Evolutionary conservation across 2,797 vertebrate genomes (phyloP).

Genomic region (Novumbra hubbsi): DNA sequence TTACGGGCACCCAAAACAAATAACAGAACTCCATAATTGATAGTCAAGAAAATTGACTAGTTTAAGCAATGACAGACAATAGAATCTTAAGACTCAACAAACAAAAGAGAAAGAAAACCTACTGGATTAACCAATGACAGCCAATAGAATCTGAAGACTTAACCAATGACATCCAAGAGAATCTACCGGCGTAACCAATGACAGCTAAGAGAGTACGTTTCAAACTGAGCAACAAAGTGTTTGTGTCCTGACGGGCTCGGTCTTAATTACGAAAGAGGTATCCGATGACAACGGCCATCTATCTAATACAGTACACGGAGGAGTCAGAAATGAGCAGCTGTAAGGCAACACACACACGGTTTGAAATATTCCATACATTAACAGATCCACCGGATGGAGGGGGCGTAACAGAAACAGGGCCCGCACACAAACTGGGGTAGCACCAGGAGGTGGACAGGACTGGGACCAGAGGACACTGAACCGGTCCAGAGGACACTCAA

Average conservation of each 20-base stretch:
- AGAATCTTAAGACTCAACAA: not conserved
- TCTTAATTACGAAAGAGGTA: not conserved
- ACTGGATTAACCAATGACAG: not conserved
- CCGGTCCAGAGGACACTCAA: not conserved
- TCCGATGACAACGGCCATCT: not conserved
- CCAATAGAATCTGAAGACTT: not conserved
- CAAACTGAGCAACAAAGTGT: not conserved
- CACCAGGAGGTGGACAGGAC: slow-evolving; percentile 11
- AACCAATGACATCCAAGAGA: not conserved
- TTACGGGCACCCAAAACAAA: too few species aligned
- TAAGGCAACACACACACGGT: slow-evolving; percentile 65
- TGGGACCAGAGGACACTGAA: not conserved
- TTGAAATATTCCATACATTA: slow-evolving; percentile 30
- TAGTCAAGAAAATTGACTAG: not conserved
- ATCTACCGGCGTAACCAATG: not conserved
- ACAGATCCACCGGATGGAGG: slow-evolving; percentile 36
- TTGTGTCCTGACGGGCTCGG: not conserved
- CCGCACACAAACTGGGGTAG: not conserved
- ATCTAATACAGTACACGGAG: slow-evolving; percentile 7
- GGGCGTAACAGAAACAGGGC: not conserved
- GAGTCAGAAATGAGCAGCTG: slow-evolving; percentile 45
- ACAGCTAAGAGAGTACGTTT: not conserved
- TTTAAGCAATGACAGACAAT: not conserved
- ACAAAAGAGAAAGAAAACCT: not conserved
- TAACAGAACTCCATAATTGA: not conserved